Evolutionary conservation across 1,140 invertebrate genomes (phyloP), one percentile per base, ranked within the genome.

Genomic region (Drosophila punjabiensis): DNA sequence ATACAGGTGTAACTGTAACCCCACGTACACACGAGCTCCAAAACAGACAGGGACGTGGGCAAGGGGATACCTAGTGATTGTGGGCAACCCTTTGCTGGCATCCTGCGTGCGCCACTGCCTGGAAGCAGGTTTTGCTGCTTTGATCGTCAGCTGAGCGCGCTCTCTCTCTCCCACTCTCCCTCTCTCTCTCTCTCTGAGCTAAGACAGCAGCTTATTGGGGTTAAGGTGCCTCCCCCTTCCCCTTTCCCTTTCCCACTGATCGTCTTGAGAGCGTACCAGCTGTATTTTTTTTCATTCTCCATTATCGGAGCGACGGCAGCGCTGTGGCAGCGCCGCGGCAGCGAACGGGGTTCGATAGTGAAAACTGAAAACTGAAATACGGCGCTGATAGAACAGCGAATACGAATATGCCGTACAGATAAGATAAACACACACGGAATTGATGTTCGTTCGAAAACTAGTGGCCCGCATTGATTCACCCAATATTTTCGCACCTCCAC

Each of bases 351-450:
- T 75, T 63, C 59, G 50, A 75, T 76, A 64, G 59, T 63, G 50
- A 63, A 41, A 55, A 75, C n/a, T 63, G 50, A 63, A 41, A 55
- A 75, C n/a, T 55, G 32, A 71, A 69, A 69, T 52, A 52, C 16
- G 35, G 33, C 4, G 35, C 56, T 59, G 56, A 60, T 60, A 28
- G 41, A 52, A 43, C 20, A 32, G 14, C 24, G 20, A 69, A 47
- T 69, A 70, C 43, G 35, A n/a, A n/a, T n/a, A 66, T 39, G 35
- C n/a, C 9, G 8, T 50, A 78, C 70, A 70, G 76, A 78, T 78
- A 78, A 78, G 76, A 78, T 78, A 77, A 77, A 76, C 62, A 35
- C 59, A 52, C 55, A 37, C 14, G 28, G 64, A 30, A 53, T 37
- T 30, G 20, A 32, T 71, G 64, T 47, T 37, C 20, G 64, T 47